Base-by-base conservation (phyloP, 2,113 vertebrate species). In the Tor tambroides region DNA sequence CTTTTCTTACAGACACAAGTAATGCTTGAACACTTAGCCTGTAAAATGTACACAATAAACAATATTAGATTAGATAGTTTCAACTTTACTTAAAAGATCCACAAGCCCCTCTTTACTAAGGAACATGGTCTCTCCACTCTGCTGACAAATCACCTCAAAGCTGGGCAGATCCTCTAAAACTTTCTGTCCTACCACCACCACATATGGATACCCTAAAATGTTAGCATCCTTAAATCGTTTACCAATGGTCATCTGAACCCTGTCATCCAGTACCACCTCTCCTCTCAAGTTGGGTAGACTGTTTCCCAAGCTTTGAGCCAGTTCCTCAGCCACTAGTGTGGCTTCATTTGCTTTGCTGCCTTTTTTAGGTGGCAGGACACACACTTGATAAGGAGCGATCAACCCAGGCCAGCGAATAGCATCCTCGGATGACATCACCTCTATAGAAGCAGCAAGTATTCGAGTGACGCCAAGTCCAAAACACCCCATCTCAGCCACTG, bases 381-480 rank as follows among this genome's bases (percentile, higher is more conserved):
- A 99, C 30, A 97, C 94, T 89, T 98, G 98, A 91, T 97, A 99
- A 17, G 98, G 98, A 0, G 97, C 96, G 0, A 99, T 92, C 3
- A 99, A 95, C 61, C 93, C 87, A 0, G 98, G 98, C 98, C 98
- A 99, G 83, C 95, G 95, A 89, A 99, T 94, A 46, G 85, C 92
- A 67, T 98, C 95, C 80, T 97, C 96, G 0, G 94, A 95, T 7
- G 97, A 98, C 71, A 99, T 92, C 28, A 97, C 96, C 90, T 99
- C 98, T 0, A 99, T 90, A 87, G 97, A 95, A 21, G 98, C 97
- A 0, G 98, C 98, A 32, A 99, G 94, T 92, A 99, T 98, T 28
- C 98, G 96, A 0, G 96, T 97, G 21, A 99, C 94, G 0, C 98
- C 98, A 43, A 99, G 94, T n/a, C 98, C 98, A 0, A 96, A 99